Conservation (phyloP, 1,140 invertebrate genomes). For the Proctacanthus coquilletti region DNA sequence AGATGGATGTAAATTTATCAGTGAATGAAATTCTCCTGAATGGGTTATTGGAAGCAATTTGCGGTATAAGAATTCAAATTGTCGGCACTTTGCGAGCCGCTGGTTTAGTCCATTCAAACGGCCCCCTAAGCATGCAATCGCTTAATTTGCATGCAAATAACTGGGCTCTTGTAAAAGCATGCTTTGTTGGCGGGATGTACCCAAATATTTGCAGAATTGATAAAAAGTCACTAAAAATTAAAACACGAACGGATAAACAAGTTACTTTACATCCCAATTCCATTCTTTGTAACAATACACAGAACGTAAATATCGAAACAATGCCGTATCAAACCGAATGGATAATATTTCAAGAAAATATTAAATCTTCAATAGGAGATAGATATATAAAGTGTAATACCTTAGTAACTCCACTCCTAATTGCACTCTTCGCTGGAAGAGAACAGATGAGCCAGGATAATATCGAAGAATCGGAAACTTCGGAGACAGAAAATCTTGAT, state of each 20-base stretch:
- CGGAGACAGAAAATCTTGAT: conserved; percentile 42
- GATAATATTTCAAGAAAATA: conserved; percentile 63
- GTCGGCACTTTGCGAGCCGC: conserved; percentile 67
- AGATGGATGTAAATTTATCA: too few species aligned
- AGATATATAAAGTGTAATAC: conserved; percentile 51
- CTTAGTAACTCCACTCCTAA: conserved; percentile 55
- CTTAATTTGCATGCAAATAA: conserved; percentile 77
- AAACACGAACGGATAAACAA: conserved; percentile 34
- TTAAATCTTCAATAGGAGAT: too few species aligned
- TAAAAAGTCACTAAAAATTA: conserved; percentile 53
- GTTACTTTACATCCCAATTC: conserved; percentile 46
- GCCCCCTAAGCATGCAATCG: conserved; percentile 55
- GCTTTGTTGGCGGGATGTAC: conserved; percentile 66
- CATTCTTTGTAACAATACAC: too few species aligned
- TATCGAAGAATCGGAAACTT: conserved; percentile 30
- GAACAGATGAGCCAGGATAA: conserved; percentile 13
- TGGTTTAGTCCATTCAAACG: conserved; percentile 60
- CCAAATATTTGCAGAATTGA: conserved; percentile 58
- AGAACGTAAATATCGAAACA: too few species aligned
- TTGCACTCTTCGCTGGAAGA: conserved; percentile 40
- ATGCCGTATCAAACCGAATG: conserved; percentile 52
- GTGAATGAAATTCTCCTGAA: not conserved
- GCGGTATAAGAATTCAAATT: conserved; percentile 45
- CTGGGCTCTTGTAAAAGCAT: conserved; percentile 81
- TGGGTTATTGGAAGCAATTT: not conserved